phyloP scores from a whole-genome alignment of 2,113 vertebrate species.

The Sciurus niger region DNA sequence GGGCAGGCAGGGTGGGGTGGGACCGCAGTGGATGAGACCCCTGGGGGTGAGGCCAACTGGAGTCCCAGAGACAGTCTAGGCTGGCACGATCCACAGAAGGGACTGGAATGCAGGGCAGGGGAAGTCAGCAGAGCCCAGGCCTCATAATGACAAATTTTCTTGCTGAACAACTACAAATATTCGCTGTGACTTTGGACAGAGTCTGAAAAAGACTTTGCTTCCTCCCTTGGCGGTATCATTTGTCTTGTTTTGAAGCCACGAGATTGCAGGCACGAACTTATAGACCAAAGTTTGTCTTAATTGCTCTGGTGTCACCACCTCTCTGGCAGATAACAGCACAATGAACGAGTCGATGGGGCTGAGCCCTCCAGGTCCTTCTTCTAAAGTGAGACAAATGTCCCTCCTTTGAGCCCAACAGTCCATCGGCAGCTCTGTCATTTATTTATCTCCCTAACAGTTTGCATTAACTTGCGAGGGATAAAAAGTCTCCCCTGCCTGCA shows the following conservation, averaged over 20 bases:
- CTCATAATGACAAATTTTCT: constrained; percentile 74
- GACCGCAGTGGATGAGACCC: neutral
- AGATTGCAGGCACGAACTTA: constrained; percentile 89
- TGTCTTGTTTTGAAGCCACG: constrained; percentile 88
- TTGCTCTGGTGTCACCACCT: constrained; percentile 89
- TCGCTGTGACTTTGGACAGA: constrained; percentile 83
- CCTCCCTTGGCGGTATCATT: constrained; percentile 88
- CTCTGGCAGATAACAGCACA: constrained; percentile 87
- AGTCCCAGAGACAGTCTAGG: neutral
- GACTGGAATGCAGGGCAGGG: neutral
- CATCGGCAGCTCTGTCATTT: constrained; percentile 84
- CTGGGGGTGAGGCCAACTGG: neutral
- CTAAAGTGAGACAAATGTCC: constrained; percentile 92
- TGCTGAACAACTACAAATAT: constrained; percentile 80
- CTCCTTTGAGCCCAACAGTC: constrained; percentile 83
- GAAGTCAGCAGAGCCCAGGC: neutral
- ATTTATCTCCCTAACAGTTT: constrained; percentile 84
- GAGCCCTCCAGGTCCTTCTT: constrained; percentile 88
- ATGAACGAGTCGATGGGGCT: constrained; percentile 86
- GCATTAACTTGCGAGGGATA: constrained; percentile 81
- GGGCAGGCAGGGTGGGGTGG: rapidly evolving
- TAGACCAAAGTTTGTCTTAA: constrained; percentile 91
- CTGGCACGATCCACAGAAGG: neutral
- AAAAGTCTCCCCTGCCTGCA: constrained; percentile 76
- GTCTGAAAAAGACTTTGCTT: constrained; percentile 83